Percentiles rank a stretch among this genome's conserved stretches.
These are phyloP conservation scores for Cosmia trapezina DNA, from an alignment of 2,888 invertebrate species.

Conservation along the genomic window DNA sequence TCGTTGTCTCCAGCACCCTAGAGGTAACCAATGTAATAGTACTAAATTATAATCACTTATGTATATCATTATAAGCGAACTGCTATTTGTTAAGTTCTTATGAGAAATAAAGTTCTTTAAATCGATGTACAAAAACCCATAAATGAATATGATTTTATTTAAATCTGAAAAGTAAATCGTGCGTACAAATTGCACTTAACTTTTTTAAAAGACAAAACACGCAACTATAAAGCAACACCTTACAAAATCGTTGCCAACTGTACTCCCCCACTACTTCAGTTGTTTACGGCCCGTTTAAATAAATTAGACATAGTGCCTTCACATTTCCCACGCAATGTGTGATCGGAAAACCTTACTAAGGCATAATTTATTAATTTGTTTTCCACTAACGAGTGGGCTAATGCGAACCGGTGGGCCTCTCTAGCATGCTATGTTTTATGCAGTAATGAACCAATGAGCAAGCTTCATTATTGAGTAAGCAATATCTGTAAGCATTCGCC, in stretches of 20 bases:
- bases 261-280: constrained; percentile 49
- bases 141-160: too few relatives aligned
- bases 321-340: constrained; percentile 84
- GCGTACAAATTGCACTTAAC: too few relatives aligned
- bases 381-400: constrained; percentile 85
- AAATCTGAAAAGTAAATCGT: too few relatives aligned
- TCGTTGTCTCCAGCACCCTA: too few relatives aligned
- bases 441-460: constrained; percentile 65
- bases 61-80: too few relatives aligned
- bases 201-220: neutral
- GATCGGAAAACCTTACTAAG: constrained; percentile 76
- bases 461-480: constrained; percentile 60
- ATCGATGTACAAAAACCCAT: too few relatives aligned
- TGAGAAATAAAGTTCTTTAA: too few relatives aligned
- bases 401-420: constrained; percentile 76
- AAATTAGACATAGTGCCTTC: constrained; percentile 61
- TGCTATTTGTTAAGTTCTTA: too few relatives aligned
- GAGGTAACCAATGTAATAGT: too few relatives aligned
- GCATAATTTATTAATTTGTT: constrained; percentile 89
- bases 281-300: constrained; percentile 63
- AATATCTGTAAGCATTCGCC: constrained; percentile 26
- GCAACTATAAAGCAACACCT: constrained; percentile 1
- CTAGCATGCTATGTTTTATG: constrained; percentile 75
- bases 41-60: too few relatives aligned
- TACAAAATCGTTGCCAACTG: constrained; percentile 48